Percentiles rank a stretch among this genome's conserved stretches.
These are phyloP conservation scores for Mormyrus iriodes DNA, from an alignment of 2,113 vertebrate species.

Conservation along the genomic window DNA sequence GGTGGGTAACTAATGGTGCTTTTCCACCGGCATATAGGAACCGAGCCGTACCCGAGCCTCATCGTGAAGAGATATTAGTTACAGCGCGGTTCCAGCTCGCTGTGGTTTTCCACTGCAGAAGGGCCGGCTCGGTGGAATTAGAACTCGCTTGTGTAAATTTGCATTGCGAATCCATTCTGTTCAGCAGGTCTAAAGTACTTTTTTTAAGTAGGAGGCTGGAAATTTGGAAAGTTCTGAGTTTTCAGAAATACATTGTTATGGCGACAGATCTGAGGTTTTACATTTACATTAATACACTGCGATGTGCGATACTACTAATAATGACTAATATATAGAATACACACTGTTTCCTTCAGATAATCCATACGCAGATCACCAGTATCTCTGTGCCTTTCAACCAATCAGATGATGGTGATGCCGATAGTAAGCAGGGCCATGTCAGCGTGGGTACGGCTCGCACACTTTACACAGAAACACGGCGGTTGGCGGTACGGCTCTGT, in stretches of 20 bases:
- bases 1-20: too few species aligned
- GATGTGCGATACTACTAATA: not conserved
- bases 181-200: not conserved
- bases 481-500: not conserved
- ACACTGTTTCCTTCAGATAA: not conserved
- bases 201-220: not conserved
- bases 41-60: not conserved
- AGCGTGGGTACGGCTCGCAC: not conserved
- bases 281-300: not conserved
- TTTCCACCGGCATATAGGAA: too few species aligned
- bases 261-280: not conserved
- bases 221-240: not conserved
- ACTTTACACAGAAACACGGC: not conserved
- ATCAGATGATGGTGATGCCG: too few species aligned
- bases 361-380: not conserved
- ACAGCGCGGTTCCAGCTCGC: not conserved
- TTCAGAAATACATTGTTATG: not conserved
- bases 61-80: not conserved
- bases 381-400: not conserved
- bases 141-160: not conserved
- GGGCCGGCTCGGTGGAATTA: not conserved
- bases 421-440: not conserved
- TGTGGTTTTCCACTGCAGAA: not conserved
- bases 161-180: not conserved
- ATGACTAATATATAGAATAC: not conserved